Evolutionary conservation across 1,140 invertebrate species (phyloP).

Genomic region (Drosophila burlai): DNA sequence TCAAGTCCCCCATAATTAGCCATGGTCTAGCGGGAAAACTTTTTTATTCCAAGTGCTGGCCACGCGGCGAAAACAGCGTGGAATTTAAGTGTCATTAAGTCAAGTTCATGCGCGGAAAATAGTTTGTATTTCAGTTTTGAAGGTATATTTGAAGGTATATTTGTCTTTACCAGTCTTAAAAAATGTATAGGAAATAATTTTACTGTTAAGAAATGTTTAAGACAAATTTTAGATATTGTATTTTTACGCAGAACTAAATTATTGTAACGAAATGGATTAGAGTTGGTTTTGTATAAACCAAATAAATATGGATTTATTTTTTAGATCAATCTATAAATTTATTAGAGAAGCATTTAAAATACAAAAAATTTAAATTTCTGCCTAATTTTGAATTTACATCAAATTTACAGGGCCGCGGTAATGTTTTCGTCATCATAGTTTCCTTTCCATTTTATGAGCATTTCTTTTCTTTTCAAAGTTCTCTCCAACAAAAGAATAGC

Average conservation of each 20-base stretch:
- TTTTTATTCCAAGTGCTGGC: not conserved
- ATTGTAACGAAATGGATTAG: too few relatives aligned
- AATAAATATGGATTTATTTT: not conserved
- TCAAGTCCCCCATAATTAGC: constrained; percentile 48
- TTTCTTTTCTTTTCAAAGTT: not conserved
- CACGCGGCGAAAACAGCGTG: not conserved
- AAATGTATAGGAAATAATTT: not conserved
- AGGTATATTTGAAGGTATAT: too few relatives aligned
- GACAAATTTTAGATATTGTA: too few relatives aligned
- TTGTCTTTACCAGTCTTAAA: too few relatives aligned
- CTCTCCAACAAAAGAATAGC: not conserved
- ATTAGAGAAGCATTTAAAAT: not conserved
- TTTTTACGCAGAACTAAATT: too few relatives aligned
- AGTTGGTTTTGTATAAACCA: too few relatives aligned
- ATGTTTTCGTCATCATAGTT: accelerated
- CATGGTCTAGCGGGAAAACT: constrained; percentile 35
- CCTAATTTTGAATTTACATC: too few relatives aligned
- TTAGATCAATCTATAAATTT: too few relatives aligned
- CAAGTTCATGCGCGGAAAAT: not conserved
- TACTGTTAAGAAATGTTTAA: not conserved
- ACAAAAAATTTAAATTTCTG: not conserved
- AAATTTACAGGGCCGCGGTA: too few relatives aligned
- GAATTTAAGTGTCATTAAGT: constrained; percentile 5
- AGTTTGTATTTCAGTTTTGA: not conserved
- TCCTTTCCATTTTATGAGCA: accelerated